Evolutionary conservation across 1,140 invertebrate species (phyloP).

Genomic region (Drosophila malerkotliana): DNA sequence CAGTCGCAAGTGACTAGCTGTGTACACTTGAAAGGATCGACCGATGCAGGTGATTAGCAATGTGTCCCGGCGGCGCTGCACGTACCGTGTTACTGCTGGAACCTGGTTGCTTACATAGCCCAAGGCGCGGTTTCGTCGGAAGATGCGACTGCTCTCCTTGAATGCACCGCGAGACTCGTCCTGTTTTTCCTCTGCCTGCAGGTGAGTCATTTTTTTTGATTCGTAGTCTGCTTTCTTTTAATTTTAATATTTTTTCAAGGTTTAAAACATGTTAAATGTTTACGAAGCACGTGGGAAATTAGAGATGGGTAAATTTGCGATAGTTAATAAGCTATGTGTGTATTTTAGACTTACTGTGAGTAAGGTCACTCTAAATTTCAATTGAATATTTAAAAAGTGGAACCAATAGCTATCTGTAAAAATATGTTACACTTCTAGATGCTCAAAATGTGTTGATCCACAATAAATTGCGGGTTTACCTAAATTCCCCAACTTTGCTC

Average conservation of each 20-base stretch:
- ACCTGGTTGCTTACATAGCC: constrained; percentile 97
- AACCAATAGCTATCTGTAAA: no score
- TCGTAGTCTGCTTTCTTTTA: constrained; percentile 2
- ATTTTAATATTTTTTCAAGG: constrained; percentile 10
- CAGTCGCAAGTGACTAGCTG: constrained; percentile 91
- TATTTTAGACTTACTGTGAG: not conserved
- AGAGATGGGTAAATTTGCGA: not conserved
- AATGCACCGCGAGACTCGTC: constrained; percentile 30
- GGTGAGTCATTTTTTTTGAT: constrained; percentile 52
- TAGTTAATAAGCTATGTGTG: not conserved
- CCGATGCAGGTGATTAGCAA: constrained; percentile 95
- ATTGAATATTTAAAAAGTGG: no score
- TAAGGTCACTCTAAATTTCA: not conserved
- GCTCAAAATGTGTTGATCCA: no score
- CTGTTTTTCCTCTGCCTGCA: constrained; percentile 19
- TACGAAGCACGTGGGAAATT: constrained; percentile 4
- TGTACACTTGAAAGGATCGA: constrained; percentile 96
- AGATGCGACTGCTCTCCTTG: constrained; percentile 89
- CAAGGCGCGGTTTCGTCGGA: constrained; percentile 91
- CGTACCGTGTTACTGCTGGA: constrained; percentile 93
- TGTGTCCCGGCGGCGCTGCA: constrained; percentile 93
- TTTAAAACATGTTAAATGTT: constrained; percentile 8
- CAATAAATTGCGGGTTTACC: no score
- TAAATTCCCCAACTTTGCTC: no score
- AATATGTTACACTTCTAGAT: no score